A percentile compares a stretch with the other conserved stretches of the same genome.
Conservation (phyloP, 1,140 invertebrate genomes). For the Notospermus geniculatus region DNA sequence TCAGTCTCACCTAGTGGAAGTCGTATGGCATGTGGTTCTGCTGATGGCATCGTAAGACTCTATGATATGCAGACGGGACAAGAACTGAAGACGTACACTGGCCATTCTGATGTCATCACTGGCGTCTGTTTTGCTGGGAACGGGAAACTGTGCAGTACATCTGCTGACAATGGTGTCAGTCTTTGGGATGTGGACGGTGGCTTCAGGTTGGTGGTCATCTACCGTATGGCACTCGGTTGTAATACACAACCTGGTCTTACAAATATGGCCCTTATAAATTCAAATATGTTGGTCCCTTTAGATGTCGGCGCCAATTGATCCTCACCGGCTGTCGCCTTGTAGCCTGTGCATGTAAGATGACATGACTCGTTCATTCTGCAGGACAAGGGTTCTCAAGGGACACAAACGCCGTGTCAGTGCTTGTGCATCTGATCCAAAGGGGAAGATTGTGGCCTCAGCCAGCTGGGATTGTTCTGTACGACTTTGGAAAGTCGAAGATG, state of each 20-base stretch:
- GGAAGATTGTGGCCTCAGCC: conserved; percentile 45
- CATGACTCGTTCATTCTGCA: conserved; percentile 22
- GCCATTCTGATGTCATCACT: conserved; percentile 48
- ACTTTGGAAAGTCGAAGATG: conserved; percentile 46
- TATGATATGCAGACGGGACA: conserved; percentile 44
- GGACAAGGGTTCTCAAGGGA: conserved; percentile 42
- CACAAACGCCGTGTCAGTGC: conserved; percentile 46
- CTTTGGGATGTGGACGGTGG: conserved; percentile 50
- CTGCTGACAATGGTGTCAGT: conserved; percentile 42
- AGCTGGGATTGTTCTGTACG: conserved; percentile 53
- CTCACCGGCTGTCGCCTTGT: too few relatives aligned
- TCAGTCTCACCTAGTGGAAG: conserved; percentile 36
- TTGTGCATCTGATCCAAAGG: conserved; percentile 38
- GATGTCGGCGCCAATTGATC: too few relatives aligned
- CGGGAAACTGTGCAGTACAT: conserved; percentile 44
- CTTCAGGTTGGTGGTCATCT: conserved; percentile 39
- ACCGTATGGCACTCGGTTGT: too few relatives aligned
- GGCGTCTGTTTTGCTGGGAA: conserved; percentile 50
- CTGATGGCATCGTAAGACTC: conserved; percentile 45
- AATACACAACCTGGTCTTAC: too few relatives aligned
- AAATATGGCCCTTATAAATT: too few relatives aligned
- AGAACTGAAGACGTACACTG: conserved; percentile 44
- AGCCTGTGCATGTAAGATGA: too few relatives aligned
- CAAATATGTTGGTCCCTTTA: too few relatives aligned
- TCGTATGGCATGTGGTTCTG: conserved; percentile 45